phyloP scores from a whole-genome alignment of 2,113 vertebrate species.

The Gnathonemus echidnorhynchus region DNA sequence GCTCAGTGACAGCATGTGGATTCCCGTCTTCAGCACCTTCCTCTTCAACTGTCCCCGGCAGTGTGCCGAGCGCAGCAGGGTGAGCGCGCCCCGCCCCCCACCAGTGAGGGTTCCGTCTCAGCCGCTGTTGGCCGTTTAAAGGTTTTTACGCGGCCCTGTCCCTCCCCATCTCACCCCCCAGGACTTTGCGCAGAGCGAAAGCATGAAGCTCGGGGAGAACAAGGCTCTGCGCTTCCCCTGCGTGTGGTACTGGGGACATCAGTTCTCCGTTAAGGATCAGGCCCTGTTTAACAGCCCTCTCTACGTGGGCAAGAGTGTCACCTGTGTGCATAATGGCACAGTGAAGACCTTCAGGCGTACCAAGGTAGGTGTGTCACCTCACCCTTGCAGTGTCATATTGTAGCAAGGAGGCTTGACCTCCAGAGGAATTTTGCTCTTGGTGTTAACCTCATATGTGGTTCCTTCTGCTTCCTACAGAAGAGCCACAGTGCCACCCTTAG shows the following conservation, averaged over 20 bases:
- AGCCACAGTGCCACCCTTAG: conserved; percentile 79
- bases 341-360: conserved; percentile 74
- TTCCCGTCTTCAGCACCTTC: conserved; percentile 91
- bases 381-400: background rate
- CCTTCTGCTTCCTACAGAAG: conserved; percentile 58
- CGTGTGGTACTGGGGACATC: conserved; percentile 96
- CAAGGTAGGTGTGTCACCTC: conserved; percentile 66
- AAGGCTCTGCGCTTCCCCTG: conserved; percentile 77
- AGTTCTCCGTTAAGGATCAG: conserved; percentile 76
- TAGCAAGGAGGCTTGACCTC: background rate
- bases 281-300: conserved; percentile 90
- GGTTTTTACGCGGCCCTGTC: background rate
- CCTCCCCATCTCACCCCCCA: conserved; percentile 36
- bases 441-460: background rate
- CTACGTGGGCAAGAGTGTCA: conserved; percentile 79
- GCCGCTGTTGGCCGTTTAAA: background rate
- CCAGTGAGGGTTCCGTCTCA: background rate
- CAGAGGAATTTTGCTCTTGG: background rate
- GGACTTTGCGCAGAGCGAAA: conserved; percentile 90
- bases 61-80: conserved; percentile 76
- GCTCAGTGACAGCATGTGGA: conserved; percentile 80
- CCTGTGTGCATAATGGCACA: conserved; percentile 71
- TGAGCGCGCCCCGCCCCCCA: conserved; percentile 44
- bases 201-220: conserved; percentile 79
- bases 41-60: conserved; percentile 89